A percentile compares a stretch with the other conserved stretches of the same genome.
Evolutionary conservation across 2,797 vertebrate species (phyloP).

Genomic region (Geotrypetes seraphini): DNA sequence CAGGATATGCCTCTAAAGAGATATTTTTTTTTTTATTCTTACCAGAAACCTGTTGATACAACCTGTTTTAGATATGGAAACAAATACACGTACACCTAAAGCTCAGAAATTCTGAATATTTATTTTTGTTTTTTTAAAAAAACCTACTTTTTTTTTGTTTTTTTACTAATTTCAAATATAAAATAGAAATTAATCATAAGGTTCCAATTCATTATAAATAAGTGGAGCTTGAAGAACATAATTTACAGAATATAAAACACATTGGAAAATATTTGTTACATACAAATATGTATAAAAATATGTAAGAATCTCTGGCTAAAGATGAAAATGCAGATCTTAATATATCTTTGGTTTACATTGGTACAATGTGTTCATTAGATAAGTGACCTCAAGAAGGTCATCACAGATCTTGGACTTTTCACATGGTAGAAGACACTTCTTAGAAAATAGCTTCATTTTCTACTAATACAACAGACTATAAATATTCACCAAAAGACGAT

Average conservation of each 20-base stretch:
- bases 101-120: too few species aligned
- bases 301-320: conserved; percentile 26
- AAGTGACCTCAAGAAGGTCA: conserved; percentile 20
- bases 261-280: conserved; percentile 46
- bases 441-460: conserved; percentile 35
- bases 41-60: too few species aligned
- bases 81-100: too few species aligned
- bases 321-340: conserved; percentile 22
- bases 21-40: too few species aligned
- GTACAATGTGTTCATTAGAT: too few species aligned
- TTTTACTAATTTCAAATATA: neutral
- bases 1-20: too few species aligned
- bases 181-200: conserved; percentile 2
- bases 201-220: conserved; percentile 74
- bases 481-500: neutral
- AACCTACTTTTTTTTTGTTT: neutral
- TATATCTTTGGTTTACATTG: conserved; percentile 46
- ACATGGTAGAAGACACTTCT: conserved; percentile 43
- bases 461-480: conserved; percentile 9
- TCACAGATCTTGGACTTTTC: conserved; percentile 2
- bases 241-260: conserved; percentile 70
- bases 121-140: neutral
- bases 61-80: too few species aligned
- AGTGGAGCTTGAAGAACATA: conserved; percentile 63
- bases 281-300: conserved; percentile 49